These are phyloP conservation scores for Mastacembelus armatus DNA, from an alignment of 2,797 vertebrate species.

Conservation along the genomic window DNA sequence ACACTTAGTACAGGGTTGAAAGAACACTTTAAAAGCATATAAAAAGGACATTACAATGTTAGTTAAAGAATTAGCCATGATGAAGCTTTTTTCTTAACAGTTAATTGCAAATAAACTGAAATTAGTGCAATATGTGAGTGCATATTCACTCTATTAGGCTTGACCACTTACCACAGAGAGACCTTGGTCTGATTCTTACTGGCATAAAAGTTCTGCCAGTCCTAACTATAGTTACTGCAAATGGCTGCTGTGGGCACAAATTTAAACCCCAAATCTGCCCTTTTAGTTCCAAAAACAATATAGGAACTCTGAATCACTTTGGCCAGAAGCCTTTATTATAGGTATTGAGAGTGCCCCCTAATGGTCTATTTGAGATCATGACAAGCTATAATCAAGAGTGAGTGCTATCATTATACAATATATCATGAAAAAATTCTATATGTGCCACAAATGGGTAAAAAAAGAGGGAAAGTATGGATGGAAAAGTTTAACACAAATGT, in stretches of 20 bases:
- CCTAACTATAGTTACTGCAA: slow-evolving; percentile 7
- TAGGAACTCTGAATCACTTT: no score
- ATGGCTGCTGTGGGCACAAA: slow-evolving; percentile 23
- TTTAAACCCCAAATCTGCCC: slow-evolving; percentile 26
- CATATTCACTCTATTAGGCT: slow-evolving; percentile 15
- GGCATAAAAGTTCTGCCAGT: slow-evolving; percentile 25
- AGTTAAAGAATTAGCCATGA: slow-evolving; percentile 24
- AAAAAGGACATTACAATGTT: no score
- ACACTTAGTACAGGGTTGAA: no score
- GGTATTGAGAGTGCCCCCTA: slow-evolving; percentile 49
- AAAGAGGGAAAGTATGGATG: neutral
- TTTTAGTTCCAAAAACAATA: slow-evolving; percentile 6
- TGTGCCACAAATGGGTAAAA: slow-evolving; percentile 16
- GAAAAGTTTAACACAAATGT: slow-evolving; percentile 14
- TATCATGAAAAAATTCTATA: slow-evolving; percentile 18
- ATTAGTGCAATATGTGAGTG: slow-evolving; percentile 4
- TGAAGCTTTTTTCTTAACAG: neutral
- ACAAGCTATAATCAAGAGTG: slow-evolving; percentile 46
- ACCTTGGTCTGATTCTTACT: slow-evolving; percentile 20
- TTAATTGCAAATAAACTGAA: slow-evolving; percentile 19
- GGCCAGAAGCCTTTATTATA: slow-evolving; percentile 22
- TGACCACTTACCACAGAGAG: slow-evolving; percentile 31
- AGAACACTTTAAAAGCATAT: slow-evolving; percentile 17
- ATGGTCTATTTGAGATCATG: slow-evolving; percentile 23
- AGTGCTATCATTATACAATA: slow-evolving; percentile 26